Base-by-base conservation (phyloP, 2,888 invertebrate species). In the Uropetala carovei region DNA sequence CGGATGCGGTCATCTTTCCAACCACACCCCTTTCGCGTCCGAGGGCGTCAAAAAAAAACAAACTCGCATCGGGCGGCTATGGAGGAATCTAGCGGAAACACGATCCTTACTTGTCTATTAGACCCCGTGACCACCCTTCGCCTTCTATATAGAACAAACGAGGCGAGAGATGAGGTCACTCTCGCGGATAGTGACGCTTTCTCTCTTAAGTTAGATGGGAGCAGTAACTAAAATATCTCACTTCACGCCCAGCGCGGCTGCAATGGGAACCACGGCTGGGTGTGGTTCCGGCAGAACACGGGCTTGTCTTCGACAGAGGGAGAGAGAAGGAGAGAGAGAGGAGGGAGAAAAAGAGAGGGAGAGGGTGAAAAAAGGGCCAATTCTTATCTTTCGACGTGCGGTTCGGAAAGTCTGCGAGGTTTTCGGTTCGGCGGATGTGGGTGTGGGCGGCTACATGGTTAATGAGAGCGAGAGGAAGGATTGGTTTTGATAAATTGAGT, bases 341-440 rank as follows among this genome's bases (percentile, higher is more conserved):
- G n/a, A n/a, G n/a, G n/a, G n/a, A n/a, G n/a, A n/a, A n/a, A n/a
- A n/a, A n/a, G n/a, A n/a, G n/a, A n/a, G n/a, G n/a, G n/a, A n/a
- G n/a, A n/a, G n/a, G n/a, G n/a, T n/a, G n/a, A n/a, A n/a, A n/a
- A n/a, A n/a, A n/a, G 43, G 43, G 43, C 43, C 43, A 43, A 43
- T 22, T 68, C 68, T n/a, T 68, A 68, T 68, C 68, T 68, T 68
- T 68, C 68, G 68, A 68, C 68, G 64, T 5, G 83, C 83, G n/a
- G 85, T n/a, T 22, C 85, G 11, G 22, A 11, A 27, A 7, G 30
- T 16, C 30, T 43, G 59, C 18, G 85, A 7, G 85, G 58, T 13
- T n/a, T 43, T 60, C 18, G 58, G 22, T 64, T 10, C 14, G 86
- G 56, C 56, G 43, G 84, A 18, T 56, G 86, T 59, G 56, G 84